Percentiles rank a stretch among this genome's conserved stretches.
phyloP scores from a whole-genome alignment of 2,888 invertebrate genomes.

The Aelia acuminata region DNA sequence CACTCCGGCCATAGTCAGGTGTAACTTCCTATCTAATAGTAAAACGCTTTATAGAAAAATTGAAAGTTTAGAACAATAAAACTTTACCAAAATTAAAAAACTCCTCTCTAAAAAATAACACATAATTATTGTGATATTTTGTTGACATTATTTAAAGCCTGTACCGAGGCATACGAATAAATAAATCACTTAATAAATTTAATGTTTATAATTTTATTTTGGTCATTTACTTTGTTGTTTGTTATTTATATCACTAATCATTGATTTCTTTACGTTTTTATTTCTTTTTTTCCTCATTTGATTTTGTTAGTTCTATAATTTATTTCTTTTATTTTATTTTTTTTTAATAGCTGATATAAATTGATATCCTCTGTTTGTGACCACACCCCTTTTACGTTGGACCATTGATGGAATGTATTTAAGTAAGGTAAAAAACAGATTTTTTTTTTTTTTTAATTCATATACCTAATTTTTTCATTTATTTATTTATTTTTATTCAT shows the following conservation, averaged over 20 bases:
- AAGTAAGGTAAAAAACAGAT: background rate
- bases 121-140: too few relatives aligned
- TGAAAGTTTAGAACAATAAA: too few relatives aligned
- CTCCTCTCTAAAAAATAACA: too few relatives aligned
- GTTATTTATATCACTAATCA: too few relatives aligned
- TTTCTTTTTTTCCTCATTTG: too few relatives aligned
- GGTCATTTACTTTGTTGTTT: too few relatives aligned
- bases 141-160: too few relatives aligned
- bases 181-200: too few relatives aligned
- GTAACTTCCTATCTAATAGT: background rate
- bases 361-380: slow-evolving; percentile 7
- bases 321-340: background rate
- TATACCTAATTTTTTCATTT: background rate
- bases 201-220: too few relatives aligned
- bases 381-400: background rate
- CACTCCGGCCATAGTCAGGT: background rate
- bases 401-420: background rate
- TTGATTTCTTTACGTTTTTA: too few relatives aligned
- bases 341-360: slow-evolving; percentile 11
- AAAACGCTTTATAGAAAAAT: background rate
- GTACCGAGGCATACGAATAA: too few relatives aligned
- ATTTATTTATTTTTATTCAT: background rate
- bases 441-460: background rate
- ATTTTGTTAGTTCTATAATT: background rate
- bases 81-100: too few relatives aligned